These are phyloP conservation scores for Macrotrachela quadricornifera DNA, from an alignment of 1,140 invertebrate species.

Conservation along the genomic window DNA sequence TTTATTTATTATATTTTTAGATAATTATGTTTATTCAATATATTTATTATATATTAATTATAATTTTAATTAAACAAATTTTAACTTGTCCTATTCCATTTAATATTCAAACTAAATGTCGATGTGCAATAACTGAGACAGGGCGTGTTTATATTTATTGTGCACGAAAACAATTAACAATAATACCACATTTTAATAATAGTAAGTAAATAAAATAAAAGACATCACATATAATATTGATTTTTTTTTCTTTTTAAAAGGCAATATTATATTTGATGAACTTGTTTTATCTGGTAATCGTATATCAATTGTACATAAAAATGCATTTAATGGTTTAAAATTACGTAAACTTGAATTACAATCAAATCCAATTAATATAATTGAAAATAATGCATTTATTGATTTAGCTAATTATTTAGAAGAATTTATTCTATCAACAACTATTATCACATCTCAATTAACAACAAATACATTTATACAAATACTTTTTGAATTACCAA, in stretches of 20 bases:
- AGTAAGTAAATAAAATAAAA: too few species aligned
- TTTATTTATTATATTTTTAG: too few species aligned
- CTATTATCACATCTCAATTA: too few species aligned
- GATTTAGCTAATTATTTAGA: slow-evolving; percentile 9
- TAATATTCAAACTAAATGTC: background rate
- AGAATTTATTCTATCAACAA: background rate
- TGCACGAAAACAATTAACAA: background rate
- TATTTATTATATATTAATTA: too few species aligned
- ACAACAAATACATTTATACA: too few species aligned
- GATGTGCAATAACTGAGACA: slow-evolving; percentile 4
- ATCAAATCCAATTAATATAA: slow-evolving; percentile 4
- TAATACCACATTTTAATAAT: background rate
- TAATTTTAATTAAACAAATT: too few species aligned
- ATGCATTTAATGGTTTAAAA: slow-evolving; percentile 5
- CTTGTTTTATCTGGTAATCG: slow-evolving; percentile 5
- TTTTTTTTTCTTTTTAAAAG: background rate
- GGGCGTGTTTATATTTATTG: slow-evolving; percentile 8
- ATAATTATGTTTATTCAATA: too few species aligned
- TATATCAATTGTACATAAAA: background rate
- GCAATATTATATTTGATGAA: slow-evolving; percentile 6
- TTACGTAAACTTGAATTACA: background rate
- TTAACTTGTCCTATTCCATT: background rate
- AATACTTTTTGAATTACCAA: too few species aligned
- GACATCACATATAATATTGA: too few species aligned
- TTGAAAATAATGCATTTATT: background rate